phyloP scores from a whole-genome alignment of 1,140 invertebrate species.

The Cherax quadricarinatus region DNA sequence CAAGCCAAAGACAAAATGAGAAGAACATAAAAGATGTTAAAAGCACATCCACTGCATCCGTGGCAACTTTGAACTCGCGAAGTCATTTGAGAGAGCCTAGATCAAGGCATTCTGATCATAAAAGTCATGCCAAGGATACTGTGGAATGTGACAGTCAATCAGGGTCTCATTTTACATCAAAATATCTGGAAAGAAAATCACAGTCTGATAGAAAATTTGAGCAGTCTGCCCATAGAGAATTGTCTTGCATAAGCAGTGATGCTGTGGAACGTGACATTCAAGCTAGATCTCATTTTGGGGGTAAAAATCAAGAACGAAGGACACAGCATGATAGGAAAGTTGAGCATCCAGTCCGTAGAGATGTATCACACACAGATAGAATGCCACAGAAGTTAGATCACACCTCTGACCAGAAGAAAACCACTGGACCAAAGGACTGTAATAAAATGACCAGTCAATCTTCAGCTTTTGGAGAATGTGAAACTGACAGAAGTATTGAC shows the following conservation, averaged over 20 bases:
- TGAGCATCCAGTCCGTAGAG: neutral
- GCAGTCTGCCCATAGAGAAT: neutral
- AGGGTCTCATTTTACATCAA: neutral
- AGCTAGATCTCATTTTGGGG: neutral
- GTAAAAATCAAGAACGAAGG: neutral
- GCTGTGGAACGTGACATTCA: neutral
- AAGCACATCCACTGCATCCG: neutral
- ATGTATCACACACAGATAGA: neutral
- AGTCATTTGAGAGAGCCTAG: neutral
- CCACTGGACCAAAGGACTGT: neutral
- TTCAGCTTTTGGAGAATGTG: neutral
- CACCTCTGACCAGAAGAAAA: neutral
- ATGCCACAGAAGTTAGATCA: neutral
- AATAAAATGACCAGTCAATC: neutral
- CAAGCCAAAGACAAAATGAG: conserved; percentile 31
- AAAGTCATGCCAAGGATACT: neutral
- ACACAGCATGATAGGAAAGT: neutral
- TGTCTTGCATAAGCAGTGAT: neutral
- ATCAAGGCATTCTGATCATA: neutral
- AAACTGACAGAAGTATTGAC: neutral
- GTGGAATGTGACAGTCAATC: neutral
- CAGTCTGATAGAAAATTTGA: neutral
- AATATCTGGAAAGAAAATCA: neutral
- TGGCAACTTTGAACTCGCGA: neutral
- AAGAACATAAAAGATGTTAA: neutral